Evolutionary conservation across 2,797 vertebrate genomes (phyloP), one percentile per base, ranked within the genome.

Genomic region (Rachycentron canadum): DNA sequence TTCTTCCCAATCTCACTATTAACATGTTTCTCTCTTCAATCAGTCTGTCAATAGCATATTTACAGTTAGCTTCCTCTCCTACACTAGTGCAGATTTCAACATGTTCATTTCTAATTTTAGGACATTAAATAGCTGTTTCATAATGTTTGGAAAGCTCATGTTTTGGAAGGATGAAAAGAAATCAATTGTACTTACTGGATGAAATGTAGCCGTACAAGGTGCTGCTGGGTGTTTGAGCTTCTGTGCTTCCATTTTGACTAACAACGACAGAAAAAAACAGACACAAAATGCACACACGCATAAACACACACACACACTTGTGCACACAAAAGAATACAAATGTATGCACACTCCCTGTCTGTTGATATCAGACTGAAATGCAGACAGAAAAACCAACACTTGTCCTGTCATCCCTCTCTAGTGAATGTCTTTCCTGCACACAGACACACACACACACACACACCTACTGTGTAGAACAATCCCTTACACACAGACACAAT

Each of bases 181-280:
- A 84, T 69, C 21, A n/a, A 13, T 47, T 30, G 61, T 12, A 88
- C 91, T 92, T 79, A 92, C 90, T 79, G 7, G 66, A 16, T 49
- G 19, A 65, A 73, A 77, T 36, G n/a, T 40, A 43, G 65, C 69
- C 13, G 32, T 41, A n/a, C 9, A 16, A 73, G 36, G 41, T 61
- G 77, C 70, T 68, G 73, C 45, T 6, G 3, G 45, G 34, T 58
- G 5, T 68, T 43, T 41, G 34, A 70, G 83, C 70, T 30, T 63
- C 86, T 69, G 23, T 47, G 74, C 72, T 68, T 83, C 84, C 73
- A 91, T 89, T 86, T 82, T 73, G 64, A 78, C 58, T 21, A 30
- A 47, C 19, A 10, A 32, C 53, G 63, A n/a, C 9, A 23, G 25
- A 45, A 64, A 41, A 58, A 21, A 28, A 3, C 3, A 63, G 58